Evolutionary conservation across 2,113 vertebrate species (phyloP).

Genomic region (Phainopepla nitens): DNA sequence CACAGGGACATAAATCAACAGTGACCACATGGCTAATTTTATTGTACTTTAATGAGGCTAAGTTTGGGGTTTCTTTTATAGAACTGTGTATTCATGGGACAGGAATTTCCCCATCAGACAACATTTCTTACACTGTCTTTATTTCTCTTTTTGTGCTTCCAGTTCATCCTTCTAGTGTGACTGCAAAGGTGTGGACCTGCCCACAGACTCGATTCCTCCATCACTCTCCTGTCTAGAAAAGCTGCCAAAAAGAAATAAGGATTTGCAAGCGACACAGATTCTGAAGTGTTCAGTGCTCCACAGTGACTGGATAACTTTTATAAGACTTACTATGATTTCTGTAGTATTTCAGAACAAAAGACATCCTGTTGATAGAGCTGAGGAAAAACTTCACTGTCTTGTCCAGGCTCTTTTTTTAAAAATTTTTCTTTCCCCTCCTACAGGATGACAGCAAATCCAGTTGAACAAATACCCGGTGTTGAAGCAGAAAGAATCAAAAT

Average conservation of each 20-base stretch:
- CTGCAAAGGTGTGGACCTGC: slow-evolving; percentile 17
- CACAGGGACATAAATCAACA: not conserved
- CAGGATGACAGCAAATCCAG: not conserved
- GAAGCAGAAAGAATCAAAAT: slow-evolving; percentile 4
- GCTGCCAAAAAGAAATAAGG: not conserved
- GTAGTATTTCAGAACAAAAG: not conserved
- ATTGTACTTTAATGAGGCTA: not conserved
- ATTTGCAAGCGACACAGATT: not conserved
- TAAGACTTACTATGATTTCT: not conserved
- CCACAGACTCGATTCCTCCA: not conserved
- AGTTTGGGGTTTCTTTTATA: not conserved
- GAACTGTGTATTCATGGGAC: not conserved
- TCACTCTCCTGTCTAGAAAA: not conserved
- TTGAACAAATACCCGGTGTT: not conserved
- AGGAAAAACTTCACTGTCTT: not conserved
- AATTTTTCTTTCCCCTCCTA: not conserved
- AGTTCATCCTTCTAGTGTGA: slow-evolving; percentile 9
- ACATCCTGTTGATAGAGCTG: not conserved
- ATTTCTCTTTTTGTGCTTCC: not conserved
- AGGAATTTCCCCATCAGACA: not conserved
- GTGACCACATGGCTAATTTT: not conserved
- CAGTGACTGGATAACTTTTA: slow-evolving; percentile 1
- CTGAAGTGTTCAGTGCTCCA: not conserved
- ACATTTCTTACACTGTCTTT: not conserved
- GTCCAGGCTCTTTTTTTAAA: not conserved